A percentile compares a stretch with the other conserved stretches of the same genome.
Conservation (phyloP, 2,113 vertebrate species). For the Choloepus hoffmanni region DNA sequence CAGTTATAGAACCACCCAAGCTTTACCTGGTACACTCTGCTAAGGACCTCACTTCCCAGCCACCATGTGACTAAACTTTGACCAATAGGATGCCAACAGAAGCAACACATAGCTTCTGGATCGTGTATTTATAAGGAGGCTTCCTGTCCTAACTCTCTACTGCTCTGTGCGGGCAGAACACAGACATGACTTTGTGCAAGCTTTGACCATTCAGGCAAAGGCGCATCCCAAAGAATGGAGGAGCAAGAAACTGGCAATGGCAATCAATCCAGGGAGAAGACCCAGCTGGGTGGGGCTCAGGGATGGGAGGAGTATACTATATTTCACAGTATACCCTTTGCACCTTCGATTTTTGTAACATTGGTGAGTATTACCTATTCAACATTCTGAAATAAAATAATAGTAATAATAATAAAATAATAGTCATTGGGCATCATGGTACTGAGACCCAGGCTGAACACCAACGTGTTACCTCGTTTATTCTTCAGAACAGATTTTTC, state of each 20-base stretch:
- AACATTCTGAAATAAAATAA: background rate
- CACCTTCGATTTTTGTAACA: background rate
- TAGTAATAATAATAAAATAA: background rate
- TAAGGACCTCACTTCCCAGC: background rate
- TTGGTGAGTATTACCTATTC: background rate
- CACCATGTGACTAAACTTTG: background rate
- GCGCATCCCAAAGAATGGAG: background rate
- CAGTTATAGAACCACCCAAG: background rate
- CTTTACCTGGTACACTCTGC: background rate
- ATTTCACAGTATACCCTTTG: background rate
- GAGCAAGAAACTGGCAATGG: background rate
- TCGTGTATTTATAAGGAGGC: background rate
- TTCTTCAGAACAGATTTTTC: background rate
- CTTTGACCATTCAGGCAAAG: background rate
- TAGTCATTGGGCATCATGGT: background rate
- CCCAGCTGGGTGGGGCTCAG: background rate
- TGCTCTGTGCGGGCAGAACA: background rate
- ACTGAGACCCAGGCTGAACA: fast-evolving
- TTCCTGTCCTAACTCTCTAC: background rate
- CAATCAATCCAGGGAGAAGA: background rate
- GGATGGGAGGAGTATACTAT: background rate
- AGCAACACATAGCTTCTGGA: background rate
- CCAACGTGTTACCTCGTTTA: fast-evolving
- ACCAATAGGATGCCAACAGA: background rate
- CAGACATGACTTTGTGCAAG: background rate